A percentile compares a stretch with the other conserved stretches of the same genome.
phyloP scores from a whole-genome alignment of 2,113 vertebrate species.

The Sylvilagus bachmani region DNA sequence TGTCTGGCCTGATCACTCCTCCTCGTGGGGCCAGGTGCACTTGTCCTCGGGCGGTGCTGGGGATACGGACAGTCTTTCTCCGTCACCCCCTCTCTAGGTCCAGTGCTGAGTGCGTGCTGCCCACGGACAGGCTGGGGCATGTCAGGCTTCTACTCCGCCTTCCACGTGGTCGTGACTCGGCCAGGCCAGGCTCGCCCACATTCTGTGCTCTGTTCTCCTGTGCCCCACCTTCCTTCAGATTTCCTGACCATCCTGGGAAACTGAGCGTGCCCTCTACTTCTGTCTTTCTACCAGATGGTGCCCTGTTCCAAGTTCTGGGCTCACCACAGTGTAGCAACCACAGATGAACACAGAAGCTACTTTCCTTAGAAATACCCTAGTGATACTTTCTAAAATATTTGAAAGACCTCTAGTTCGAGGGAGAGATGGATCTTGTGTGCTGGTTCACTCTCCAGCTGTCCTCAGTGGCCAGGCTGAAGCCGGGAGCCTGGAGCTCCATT shows the following conservation, averaged over 20 bases:
- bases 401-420: too few relatives aligned
- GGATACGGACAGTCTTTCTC: not conserved
- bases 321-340: not conserved
- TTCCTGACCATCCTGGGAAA: not conserved
- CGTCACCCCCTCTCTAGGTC: not conserved
- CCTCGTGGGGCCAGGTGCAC: accelerated
- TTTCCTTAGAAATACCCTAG: not conserved
- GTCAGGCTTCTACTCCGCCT: not conserved
- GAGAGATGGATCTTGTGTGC: too few relatives aligned
- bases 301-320: not conserved
- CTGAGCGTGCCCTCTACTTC: not conserved
- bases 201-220: not conserved
- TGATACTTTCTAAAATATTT: too few relatives aligned
- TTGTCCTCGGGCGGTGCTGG: not conserved
- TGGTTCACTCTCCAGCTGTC: too few relatives aligned
- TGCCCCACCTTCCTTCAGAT: not conserved
- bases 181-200: not conserved
- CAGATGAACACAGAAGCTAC: not conserved
- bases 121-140: not conserved
- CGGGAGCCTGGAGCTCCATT: too few relatives aligned
- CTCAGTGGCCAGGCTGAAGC: too few relatives aligned
- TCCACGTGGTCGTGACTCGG: too few relatives aligned
- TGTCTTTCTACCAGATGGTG: not conserved
- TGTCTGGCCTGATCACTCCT: not conserved
- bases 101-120: not conserved